phyloP scores from a whole-genome alignment of 2,113 vertebrate genomes.

The Chamaea fasciata region DNA sequence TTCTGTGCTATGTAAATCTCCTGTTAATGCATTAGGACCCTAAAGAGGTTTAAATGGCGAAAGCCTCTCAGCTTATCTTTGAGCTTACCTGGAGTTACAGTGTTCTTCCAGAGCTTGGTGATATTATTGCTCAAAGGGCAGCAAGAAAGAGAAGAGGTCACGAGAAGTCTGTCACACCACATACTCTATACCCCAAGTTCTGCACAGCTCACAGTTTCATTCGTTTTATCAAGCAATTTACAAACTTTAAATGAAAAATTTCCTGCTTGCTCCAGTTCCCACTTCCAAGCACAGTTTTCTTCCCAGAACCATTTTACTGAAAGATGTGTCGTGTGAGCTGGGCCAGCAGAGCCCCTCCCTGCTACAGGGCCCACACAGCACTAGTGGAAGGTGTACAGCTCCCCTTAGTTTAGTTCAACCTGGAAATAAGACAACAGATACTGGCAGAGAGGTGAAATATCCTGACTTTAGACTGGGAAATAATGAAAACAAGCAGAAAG shows the following conservation, averaged over 20 bases:
- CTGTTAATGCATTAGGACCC: neutral
- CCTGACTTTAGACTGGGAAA: neutral
- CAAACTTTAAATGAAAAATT: neutral
- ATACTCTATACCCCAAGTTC: neutral
- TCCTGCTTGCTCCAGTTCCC: neutral
- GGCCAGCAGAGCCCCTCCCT: neutral
- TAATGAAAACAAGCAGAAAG: neutral
- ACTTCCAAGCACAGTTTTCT: neutral
- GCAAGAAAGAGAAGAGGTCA: neutral
- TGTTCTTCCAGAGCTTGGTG: neutral
- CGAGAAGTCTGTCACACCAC: neutral
- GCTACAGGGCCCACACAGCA: neutral
- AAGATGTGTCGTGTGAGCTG: neutral
- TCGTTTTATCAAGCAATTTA: neutral
- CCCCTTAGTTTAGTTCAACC: neutral
- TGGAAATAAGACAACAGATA: neutral
- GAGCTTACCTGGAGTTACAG: neutral
- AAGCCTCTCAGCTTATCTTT: slow-evolving; percentile 33
- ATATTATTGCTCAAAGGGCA: neutral
- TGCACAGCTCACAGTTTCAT: neutral
- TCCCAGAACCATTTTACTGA: neutral
- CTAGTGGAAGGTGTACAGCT: neutral
- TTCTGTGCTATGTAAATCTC: neutral
- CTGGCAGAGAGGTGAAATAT: neutral
- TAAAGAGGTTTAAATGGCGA: neutral